Conservation (phyloP, 2,113 vertebrate genomes). For the Podarcis muralis region DNA sequence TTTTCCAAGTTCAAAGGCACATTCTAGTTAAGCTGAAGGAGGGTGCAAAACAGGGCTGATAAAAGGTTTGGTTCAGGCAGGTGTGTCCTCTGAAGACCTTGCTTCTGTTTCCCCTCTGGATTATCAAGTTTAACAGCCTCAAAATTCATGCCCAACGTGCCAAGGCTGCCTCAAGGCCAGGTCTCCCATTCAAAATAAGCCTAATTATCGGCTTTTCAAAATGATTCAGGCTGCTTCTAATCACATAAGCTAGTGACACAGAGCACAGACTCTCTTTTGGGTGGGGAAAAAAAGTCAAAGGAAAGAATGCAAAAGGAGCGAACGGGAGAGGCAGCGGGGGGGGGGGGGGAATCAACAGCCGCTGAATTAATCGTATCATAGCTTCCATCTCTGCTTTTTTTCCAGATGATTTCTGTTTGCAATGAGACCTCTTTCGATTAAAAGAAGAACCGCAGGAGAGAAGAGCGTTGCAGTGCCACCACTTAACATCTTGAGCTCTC, state of each 20-base stretch:
- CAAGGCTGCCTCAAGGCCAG: background rate
- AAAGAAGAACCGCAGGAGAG: background rate
- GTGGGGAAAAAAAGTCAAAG: too few species aligned
- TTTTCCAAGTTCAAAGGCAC: too few species aligned
- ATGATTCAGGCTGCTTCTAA: background rate
- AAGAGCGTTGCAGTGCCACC: background rate
- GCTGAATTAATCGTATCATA: background rate
- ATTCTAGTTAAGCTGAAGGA: too few species aligned
- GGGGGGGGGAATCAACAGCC: background rate
- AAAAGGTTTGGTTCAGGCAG: too few species aligned
- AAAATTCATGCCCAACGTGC: background rate
- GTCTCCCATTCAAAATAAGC: background rate
- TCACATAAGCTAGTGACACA: too few species aligned
- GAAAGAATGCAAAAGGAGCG: background rate
- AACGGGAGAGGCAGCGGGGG: background rate
- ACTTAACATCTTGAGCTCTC: rapidly evolving
- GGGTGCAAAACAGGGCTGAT: too few species aligned
- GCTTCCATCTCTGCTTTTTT: background rate
- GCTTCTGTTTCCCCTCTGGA: background rate
- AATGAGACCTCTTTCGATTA: background rate
- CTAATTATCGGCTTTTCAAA: background rate
- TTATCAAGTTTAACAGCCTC: background rate
- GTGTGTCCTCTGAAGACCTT: too few species aligned
- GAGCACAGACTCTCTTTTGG: background rate
- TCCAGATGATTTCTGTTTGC: background rate